These are phyloP conservation scores for Endotricha flammealis DNA, from an alignment of 2,888 invertebrate genomes.

Conservation along the genomic window DNA sequence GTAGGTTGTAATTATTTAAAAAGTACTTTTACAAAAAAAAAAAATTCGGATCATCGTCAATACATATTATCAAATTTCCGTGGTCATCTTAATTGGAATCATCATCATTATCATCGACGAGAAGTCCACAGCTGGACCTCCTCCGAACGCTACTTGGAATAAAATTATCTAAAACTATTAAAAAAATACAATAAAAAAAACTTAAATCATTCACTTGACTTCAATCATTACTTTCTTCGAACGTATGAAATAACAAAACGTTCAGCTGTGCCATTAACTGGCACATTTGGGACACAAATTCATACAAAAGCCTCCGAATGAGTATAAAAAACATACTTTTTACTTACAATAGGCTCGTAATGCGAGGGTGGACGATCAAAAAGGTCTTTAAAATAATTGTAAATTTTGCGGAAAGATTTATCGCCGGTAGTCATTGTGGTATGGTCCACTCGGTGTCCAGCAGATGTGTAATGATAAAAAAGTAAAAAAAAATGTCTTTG, in stretches of 20 bases:
- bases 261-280: conserved; percentile 67
- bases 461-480: conserved; percentile 55
- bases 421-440: conserved; percentile 68
- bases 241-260: conserved; percentile 31
- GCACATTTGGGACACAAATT: conserved; percentile 60
- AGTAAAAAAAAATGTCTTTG: too few relatives aligned
- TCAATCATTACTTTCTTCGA: conserved; percentile 49
- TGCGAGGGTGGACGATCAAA: conserved; percentile 73
- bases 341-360: conserved; percentile 57
- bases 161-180: neutral
- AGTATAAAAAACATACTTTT: conserved; percentile 71
- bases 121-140: too few relatives aligned
- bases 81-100: too few relatives aligned
- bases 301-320: conserved; percentile 68
- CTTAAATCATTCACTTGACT: conserved; percentile 15
- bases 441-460: conserved; percentile 55
- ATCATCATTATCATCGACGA: too few relatives aligned
- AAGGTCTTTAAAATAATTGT: conserved; percentile 67
- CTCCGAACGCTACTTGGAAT: too few relatives aligned
- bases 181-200: neutral
- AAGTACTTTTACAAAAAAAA: too few relatives aligned
- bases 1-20: too few relatives aligned
- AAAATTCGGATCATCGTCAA: too few relatives aligned
- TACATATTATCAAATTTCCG: too few relatives aligned
- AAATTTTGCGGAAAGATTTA: conserved; percentile 69